These are phyloP conservation scores for Cheumatopsyche charites DNA, from an alignment of 1,140 invertebrate species.

Conservation along the genomic window DNA sequence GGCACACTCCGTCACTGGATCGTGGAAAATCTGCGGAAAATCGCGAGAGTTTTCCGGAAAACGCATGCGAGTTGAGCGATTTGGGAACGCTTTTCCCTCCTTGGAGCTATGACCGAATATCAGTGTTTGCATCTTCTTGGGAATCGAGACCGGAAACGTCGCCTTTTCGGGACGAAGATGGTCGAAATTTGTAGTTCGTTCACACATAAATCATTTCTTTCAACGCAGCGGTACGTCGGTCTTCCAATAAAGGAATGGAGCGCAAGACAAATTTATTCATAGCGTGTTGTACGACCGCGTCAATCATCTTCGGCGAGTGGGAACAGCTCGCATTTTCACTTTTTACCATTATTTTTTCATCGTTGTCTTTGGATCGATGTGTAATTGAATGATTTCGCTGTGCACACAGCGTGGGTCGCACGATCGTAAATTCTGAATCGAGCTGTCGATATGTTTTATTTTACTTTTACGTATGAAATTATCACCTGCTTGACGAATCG, in stretches of 20 bases:
- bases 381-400: constrained; percentile 30
- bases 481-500: too few species aligned
- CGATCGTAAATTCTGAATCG: not conserved
- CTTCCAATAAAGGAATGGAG: constrained; percentile 29
- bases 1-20: too few species aligned
- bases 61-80: too few species aligned
- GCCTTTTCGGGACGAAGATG: not conserved
- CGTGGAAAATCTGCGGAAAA: too few species aligned
- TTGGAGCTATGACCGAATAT: too few species aligned
- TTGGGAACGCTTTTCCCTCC: too few species aligned
- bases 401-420: constrained; percentile 1
- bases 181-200: constrained; percentile 21
- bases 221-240: constrained; percentile 26
- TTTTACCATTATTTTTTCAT: constrained; percentile 35
- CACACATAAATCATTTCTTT: constrained; percentile 45
- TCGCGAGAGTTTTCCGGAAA: too few species aligned
- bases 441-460: not conserved
- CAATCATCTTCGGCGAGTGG: constrained; percentile 27
- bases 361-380: not conserved
- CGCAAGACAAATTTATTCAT: constrained; percentile 30
- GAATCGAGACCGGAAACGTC: too few species aligned
- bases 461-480: not conserved
- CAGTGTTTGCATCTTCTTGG: too few species aligned
- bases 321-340: constrained; percentile 17
- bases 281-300: constrained; percentile 38